Conservation (phyloP, 2,888 invertebrate species). For the Halocaridina rubra region DNA sequence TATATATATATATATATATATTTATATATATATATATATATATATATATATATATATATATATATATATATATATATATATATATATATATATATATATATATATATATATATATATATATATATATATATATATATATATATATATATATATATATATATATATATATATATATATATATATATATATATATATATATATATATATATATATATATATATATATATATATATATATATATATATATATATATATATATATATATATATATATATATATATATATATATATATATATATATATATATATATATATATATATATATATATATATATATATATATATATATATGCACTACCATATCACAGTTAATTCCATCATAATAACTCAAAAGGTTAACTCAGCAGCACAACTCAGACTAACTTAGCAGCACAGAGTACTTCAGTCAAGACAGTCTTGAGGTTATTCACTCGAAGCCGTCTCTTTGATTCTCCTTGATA, state of each 20-base stretch:
- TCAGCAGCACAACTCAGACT: no score
- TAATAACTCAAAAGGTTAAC: no score
- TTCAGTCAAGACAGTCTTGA: no score
- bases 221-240: background rate
- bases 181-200: background rate
- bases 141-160: background rate
- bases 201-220: background rate
- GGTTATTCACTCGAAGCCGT: no score
- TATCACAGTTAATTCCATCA: no score
- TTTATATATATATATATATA: background rate
- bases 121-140: background rate
- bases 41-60: background rate
- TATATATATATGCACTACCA: background rate
- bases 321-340: background rate
- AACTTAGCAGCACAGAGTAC: no score
- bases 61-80: background rate
- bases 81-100: background rate
- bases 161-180: background rate
- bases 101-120: background rate
- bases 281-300: background rate
- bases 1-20: background rate
- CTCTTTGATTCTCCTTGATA: no score
- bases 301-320: slow-evolving; percentile 8
- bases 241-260: background rate
- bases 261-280: background rate